These are phyloP conservation scores for Drosophila paramelanica DNA, from an alignment of 2,888 invertebrate species.

Conservation along the genomic window DNA sequence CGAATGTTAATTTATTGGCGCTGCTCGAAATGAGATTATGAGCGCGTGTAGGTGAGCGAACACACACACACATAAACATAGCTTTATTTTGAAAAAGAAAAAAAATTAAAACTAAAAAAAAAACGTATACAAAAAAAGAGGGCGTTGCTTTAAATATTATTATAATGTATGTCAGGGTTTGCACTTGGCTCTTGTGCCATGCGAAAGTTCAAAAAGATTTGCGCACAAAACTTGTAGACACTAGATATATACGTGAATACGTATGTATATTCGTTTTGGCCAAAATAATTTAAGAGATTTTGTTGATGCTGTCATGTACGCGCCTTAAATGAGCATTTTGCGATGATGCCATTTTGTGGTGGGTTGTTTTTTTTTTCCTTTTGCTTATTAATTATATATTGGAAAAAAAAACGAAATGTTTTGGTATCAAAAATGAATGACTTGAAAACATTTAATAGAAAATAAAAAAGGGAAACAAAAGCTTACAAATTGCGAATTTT, in stretches of 20 bases:
- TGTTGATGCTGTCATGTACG: constrained; percentile 74
- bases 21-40: constrained; percentile 66
- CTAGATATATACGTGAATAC: constrained; percentile 6
- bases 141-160: constrained; percentile 65
- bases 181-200: constrained; percentile 74
- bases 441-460: constrained; percentile 40
- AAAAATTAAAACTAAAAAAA: constrained; percentile 8
- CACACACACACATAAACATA: constrained; percentile 14
- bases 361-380: constrained; percentile 35
- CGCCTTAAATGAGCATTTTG: constrained; percentile 73
- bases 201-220: constrained; percentile 74
- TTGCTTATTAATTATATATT: constrained; percentile 30
- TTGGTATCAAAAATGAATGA: constrained; percentile 36
- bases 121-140: constrained; percentile 51
- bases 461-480: neutral
- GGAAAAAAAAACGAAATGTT: constrained; percentile 16
- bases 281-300: constrained; percentile 60
- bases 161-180: constrained; percentile 77
- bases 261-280: constrained; percentile 34
- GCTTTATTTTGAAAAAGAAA: neutral
- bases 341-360: constrained; percentile 70
- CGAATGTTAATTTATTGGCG: constrained; percentile 68
- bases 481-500: constrained; percentile 38
- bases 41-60: constrained; percentile 71
- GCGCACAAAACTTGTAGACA: constrained; percentile 44